phyloP scores from a whole-genome alignment of 2,113 vertebrate genomes.

The Clarias magur region DNA sequence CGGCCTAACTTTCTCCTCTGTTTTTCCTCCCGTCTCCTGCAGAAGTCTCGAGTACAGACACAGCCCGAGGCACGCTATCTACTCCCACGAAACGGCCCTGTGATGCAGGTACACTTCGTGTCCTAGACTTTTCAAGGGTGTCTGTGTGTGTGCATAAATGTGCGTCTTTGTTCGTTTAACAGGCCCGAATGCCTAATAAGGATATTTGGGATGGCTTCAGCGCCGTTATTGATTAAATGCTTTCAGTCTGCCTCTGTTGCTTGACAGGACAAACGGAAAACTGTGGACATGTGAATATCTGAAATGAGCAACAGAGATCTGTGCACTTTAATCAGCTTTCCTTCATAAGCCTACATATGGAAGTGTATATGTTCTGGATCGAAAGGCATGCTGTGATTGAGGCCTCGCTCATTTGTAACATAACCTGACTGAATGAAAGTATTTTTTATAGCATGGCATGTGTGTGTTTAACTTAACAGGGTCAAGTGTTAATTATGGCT shows the following conservation, averaged over 20 bases:
- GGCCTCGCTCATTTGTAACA: not conserved
- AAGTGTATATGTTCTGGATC: not conserved
- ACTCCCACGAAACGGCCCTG: conserved; percentile 88
- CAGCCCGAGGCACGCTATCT: conserved; percentile 82
- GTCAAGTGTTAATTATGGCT: not conserved
- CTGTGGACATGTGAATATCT: not conserved
- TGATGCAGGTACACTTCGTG: conserved; percentile 74
- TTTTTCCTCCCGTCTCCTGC: conserved; percentile 47
- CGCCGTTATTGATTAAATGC: not conserved
- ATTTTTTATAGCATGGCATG: no score
- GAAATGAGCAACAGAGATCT: not conserved
- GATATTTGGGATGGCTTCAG: not conserved
- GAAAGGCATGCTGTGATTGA: not conserved
- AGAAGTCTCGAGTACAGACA: conserved; percentile 88
- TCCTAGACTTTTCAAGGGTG: not conserved
- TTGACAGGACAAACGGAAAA: not conserved
- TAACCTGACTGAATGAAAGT: not conserved
- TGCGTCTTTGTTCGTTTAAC: not conserved
- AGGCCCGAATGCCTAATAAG: not conserved
- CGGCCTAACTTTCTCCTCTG: not conserved
- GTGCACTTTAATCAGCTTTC: not conserved
- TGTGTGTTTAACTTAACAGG: not conserved
- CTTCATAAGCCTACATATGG: not conserved
- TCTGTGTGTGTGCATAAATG: not conserved
- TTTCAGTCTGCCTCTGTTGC: not conserved